phyloP scores from a whole-genome alignment of 2,888 invertebrate genomes.

The Mythimna pallens region DNA sequence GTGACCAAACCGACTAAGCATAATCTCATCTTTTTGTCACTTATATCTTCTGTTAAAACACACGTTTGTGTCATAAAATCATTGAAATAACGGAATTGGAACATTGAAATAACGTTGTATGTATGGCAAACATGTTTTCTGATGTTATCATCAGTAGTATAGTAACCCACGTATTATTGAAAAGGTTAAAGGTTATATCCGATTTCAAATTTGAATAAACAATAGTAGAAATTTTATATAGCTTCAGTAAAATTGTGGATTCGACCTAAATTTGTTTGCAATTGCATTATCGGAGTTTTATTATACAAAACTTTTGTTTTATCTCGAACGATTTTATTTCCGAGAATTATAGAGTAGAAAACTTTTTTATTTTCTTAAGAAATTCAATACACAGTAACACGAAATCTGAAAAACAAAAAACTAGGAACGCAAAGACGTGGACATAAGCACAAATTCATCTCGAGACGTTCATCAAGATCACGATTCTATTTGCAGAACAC shows the following conservation, averaged over 20 bases:
- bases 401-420: slow-evolving; percentile 21
- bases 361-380: background rate
- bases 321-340: slow-evolving; percentile 15
- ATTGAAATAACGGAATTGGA: background rate
- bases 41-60: background rate
- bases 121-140: slow-evolving; percentile 5
- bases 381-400: slow-evolving; percentile 7
- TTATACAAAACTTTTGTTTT: slow-evolving; percentile 2
- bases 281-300: slow-evolving; percentile 6
- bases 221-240: slow-evolving; percentile 7
- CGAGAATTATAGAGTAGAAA: background rate
- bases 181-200: slow-evolving; percentile 55
- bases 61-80: background rate
- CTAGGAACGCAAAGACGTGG: slow-evolving; percentile 31
- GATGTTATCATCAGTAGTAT: slow-evolving; percentile 23
- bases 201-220: slow-evolving; percentile 17
- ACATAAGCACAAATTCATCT: slow-evolving; percentile 53
- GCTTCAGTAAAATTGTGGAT: slow-evolving; percentile 24
- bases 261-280: slow-evolving; percentile 22
- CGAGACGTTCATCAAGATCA: slow-evolving; percentile 39
- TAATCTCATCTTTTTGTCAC: background rate
- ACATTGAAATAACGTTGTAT: background rate
- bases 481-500: slow-evolving; percentile 22
- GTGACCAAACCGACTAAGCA: background rate
- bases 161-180: background rate